Base-by-base conservation (phyloP, 1,140 invertebrate species). In the Drosophila busckii region DNA sequence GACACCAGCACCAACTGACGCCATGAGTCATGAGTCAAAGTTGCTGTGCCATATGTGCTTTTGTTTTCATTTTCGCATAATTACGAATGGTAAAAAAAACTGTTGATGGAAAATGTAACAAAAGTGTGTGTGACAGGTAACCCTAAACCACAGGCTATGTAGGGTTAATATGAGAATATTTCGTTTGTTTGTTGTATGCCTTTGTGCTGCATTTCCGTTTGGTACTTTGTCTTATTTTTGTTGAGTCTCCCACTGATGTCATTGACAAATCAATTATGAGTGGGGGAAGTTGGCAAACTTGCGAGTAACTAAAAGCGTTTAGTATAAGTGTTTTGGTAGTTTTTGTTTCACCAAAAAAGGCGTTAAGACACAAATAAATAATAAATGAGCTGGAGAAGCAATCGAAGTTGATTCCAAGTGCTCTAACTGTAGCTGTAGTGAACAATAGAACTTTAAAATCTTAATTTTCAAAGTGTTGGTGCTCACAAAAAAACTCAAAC, bases 21-120 rank as follows among this genome's bases (percentile, higher is more conserved):
- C 16, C 26, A 19, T 69, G 68, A 71, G 28, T 71, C 68, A 71
- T 61, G 53, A 55, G 40, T 53, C 28, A 50, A 5, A 40, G 35
- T 6, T 16, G 22, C 23, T 9, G 40, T 56, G 35, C 46, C 28
- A 34, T 38, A 80, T 80, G n/a, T 68, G 73, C 73, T 66, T 71
- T 78, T 64, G 35, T 61, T 54, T 65, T 62, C 50, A 26, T 78
- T 73, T 82, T 80, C 73, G 73, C 75, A 80, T 80, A 80, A 80
- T 80, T 80, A 80, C 65, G 54, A 54, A 50, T 44, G 48, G 59
- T 52, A 56, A 56, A 31, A 41, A 38, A 55, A 64, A 54, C 40
- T 23, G 15, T 28, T 45, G 20, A 44, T 45, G 54, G 61, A 64
- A 78, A 68, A 64, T 78, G 68, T 78, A 78, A 78, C 73, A 80